These are phyloP conservation scores for Pseudopodoces humilis DNA, from an alignment of 2,113 vertebrate species.

Conservation along the genomic window DNA sequence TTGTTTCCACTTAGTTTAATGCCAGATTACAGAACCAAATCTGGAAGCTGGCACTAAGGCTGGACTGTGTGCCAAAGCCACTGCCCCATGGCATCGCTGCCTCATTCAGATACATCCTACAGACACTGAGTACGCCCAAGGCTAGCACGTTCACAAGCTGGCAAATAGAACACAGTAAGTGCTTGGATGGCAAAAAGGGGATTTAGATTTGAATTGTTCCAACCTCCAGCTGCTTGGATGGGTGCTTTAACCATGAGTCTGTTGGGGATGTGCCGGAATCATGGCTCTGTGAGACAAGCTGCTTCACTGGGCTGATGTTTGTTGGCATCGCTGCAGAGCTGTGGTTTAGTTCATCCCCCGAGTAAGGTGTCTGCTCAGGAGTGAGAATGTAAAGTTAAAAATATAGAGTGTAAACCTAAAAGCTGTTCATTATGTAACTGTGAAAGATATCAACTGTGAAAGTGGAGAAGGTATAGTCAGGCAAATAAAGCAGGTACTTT, in stretches of 20 bases:
- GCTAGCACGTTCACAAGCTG: background rate
- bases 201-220: background rate
- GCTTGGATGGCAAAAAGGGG: background rate
- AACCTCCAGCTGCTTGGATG: background rate
- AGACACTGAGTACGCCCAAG: background rate
- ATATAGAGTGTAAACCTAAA: background rate
- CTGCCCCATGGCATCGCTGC: background rate
- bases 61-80: background rate
- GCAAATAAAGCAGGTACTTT: slow-evolving; percentile 3
- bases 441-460: background rate
- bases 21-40: background rate
- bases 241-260: background rate
- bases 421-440: background rate
- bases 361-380: background rate
- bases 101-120: accelerated
- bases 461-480: background rate
- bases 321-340: background rate
- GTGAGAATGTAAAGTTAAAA: background rate
- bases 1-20: background rate
- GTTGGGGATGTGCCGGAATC: background rate
- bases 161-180: background rate
- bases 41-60: background rate
- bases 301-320: background rate
- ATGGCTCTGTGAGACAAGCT: background rate
- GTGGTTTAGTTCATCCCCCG: background rate